phyloP scores from a whole-genome alignment of 1,140 invertebrate genomes.

The Stenopsyche tienmushanensis region DNA sequence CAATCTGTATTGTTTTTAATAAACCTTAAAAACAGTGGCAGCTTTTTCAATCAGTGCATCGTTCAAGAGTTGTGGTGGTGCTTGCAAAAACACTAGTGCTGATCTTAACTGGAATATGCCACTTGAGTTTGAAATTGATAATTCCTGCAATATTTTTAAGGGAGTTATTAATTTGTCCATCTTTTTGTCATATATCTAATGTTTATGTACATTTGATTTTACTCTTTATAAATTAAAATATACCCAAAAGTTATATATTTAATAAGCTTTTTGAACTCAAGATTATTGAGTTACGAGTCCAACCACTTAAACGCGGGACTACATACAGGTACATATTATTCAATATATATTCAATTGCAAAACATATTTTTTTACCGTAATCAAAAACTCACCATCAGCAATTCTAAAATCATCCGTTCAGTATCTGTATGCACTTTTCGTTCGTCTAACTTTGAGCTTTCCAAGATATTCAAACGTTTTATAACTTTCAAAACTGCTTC shows the following conservation, averaged over 20 bases:
- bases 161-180: too few relatives aligned
- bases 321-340: too few relatives aligned
- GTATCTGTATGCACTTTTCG: not conserved
- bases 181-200: too few relatives aligned
- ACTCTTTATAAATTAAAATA: too few relatives aligned
- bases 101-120: slow-evolving; percentile 30
- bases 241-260: too few relatives aligned
- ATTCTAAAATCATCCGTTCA: slow-evolving; percentile 9
- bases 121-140: slow-evolving; percentile 30
- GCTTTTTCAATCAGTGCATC: slow-evolving; percentile 21
- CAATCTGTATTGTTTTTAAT: not conserved
- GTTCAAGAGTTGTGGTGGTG: slow-evolving; percentile 28
- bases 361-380: not conserved
- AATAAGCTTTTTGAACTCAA: not conserved
- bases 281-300: too few relatives aligned
- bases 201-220: too few relatives aligned
- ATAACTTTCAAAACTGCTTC: slow-evolving; percentile 19
- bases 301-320: too few relatives aligned
- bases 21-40: slow-evolving; percentile 32
- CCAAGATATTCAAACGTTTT: slow-evolving; percentile 8
- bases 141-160: too few relatives aligned
- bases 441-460: not conserved
- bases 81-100: slow-evolving; percentile 31
- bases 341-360: too few relatives aligned
- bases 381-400: slow-evolving; percentile 9